Conservation (phyloP, 2,113 vertebrate species). For the Menura novaehollandiae region DNA sequence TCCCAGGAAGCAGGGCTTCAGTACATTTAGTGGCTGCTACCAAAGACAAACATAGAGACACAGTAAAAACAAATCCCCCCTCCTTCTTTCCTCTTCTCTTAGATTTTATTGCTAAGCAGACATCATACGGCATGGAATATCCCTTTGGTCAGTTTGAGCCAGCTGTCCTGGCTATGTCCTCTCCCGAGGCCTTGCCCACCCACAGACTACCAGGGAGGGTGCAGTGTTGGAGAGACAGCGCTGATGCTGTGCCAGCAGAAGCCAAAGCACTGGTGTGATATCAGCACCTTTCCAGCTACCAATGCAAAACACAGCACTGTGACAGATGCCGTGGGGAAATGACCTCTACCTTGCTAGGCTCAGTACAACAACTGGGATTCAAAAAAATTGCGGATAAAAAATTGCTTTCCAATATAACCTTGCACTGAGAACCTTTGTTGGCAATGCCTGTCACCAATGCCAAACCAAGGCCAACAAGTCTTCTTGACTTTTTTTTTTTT, state of each 20-base stretch:
- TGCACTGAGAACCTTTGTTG: background rate
- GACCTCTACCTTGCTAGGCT: background rate
- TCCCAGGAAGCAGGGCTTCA: background rate
- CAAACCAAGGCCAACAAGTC: background rate
- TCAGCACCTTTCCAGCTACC: background rate
- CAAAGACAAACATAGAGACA: background rate
- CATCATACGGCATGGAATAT: background rate
- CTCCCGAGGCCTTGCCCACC: background rate
- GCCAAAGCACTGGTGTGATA: background rate
- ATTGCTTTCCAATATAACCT: background rate
- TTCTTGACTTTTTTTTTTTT: background rate
- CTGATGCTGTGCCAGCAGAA: background rate
- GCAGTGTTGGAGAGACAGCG: background rate
- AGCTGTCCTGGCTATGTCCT: background rate
- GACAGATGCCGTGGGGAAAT: too few relatives aligned
- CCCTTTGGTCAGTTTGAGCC: background rate
- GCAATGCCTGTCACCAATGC: background rate
- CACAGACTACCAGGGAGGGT: background rate
- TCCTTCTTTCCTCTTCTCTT: background rate
- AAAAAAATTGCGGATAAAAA: background rate
- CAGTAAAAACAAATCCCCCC: background rate
- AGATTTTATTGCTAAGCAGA: background rate
- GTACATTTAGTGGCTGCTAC: rapidly evolving
- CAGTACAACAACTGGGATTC: background rate
- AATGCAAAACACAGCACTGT: background rate